These are phyloP conservation scores for Strix uralensis DNA, from an alignment of 2,113 vertebrate genomes.

Conservation along the genomic window DNA sequence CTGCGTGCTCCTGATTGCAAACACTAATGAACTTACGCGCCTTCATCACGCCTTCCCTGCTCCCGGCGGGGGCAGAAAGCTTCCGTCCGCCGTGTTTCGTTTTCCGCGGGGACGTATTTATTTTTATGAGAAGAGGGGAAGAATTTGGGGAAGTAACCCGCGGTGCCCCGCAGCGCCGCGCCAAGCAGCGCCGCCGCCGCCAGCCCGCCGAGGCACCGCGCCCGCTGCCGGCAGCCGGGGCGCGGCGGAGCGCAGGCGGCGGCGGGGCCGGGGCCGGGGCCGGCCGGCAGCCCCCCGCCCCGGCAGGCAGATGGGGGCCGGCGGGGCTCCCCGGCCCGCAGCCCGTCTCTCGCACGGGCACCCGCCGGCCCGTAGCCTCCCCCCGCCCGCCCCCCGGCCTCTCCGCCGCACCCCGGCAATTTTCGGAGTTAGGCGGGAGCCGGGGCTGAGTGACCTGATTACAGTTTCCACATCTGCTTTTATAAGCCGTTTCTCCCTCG, in stretches of 20 bases:
- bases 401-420: neutral
- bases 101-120: neutral
- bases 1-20: slow-evolving; percentile 73
- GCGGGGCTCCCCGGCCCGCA: neutral
- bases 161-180: neutral
- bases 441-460: neutral
- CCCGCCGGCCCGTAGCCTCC: neutral
- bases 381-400: neutral
- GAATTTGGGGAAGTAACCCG: neutral
- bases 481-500: neutral
- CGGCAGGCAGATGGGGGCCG: neutral
- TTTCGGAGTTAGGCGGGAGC: neutral
- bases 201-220: neutral
- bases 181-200: neutral
- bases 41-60: slow-evolving; percentile 49
- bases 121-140: neutral
- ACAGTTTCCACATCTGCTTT: neutral
- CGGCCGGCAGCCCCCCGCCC: neutral
- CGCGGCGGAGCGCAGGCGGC: neutral
- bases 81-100: neutral
- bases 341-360: neutral
- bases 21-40: slow-evolving; percentile 73
- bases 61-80: neutral
- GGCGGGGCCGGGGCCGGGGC: neutral
- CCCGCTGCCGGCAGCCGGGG: neutral